Evolutionary conservation across 2,888 invertebrate genomes (phyloP), one percentile per base, ranked within the genome.

Genomic region (Syrista parreyssii): DNA sequence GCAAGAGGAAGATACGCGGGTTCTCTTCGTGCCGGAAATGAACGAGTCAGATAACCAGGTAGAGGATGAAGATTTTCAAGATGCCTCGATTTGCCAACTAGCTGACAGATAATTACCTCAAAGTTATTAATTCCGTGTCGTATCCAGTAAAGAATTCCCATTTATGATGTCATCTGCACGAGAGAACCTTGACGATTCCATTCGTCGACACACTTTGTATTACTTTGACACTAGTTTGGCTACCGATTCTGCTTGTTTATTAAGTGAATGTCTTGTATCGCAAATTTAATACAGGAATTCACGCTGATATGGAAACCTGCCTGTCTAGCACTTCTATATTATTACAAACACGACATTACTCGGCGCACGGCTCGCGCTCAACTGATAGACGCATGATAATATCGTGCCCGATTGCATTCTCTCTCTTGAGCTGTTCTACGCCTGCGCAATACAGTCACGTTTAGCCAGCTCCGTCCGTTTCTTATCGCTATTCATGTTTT

Each of bases 381-480:
- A 89, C 89, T 89, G 88, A 89, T 88, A 88, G 82, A 33, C 81
- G 79, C 79, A 32, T 33, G 71, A 71, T 71, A 71, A 34, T 55
- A 55, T 55, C 55, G 55, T 55, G 55, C 55, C 55, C 55, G 55
- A 55, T 55, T 55, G 55, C 55, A 55, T 23, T 55, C 55, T 55
- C 55, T 55, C 55, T 55, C 55, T 55, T 55, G 55, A 23, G 23
- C 9, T 55, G 23, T 6, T 23, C 23, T 55, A 23, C 55, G 55
- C 55, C 55, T 55, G 55, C 55, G 55, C 55, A 55, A 23, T 23
- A 55, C 23, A 23, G 23, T 23, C 55, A 55, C 55, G 55, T 55
- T 55, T 55, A 55, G 2, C 9, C 55, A 23, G 55, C 55, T 40
- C 40, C 55, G 55, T 9, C 9, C 55, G 1, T 23, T 55, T 23